Percentiles rank a stretch among this genome's conserved stretches.
phyloP scores from a whole-genome alignment of 2,797 vertebrate genomes.

The Scolopax rusticola region DNA sequence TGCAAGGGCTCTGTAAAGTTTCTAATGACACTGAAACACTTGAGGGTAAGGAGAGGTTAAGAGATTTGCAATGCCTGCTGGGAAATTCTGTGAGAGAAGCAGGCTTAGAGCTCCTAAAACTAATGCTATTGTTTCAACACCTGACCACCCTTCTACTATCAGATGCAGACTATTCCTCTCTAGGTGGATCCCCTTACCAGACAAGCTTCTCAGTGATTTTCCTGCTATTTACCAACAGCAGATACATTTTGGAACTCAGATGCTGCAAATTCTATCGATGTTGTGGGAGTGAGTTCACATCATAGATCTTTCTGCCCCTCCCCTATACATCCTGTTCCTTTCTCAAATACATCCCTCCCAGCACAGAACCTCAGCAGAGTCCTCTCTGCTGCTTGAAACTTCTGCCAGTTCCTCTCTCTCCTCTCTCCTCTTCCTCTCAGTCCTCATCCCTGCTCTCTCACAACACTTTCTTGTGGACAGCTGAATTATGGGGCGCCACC shows the following conservation, averaged over 20 bases:
- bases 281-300: background rate
- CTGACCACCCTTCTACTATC: background rate
- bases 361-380: background rate
- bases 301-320: background rate
- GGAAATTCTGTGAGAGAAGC: background rate
- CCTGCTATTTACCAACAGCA: background rate
- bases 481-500: background rate
- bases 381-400: background rate
- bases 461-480: background rate
- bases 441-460: background rate
- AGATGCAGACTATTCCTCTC: background rate
- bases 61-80: background rate
- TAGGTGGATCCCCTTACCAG: accelerated
- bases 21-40: background rate
- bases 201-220: background rate
- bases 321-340: background rate
- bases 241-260: background rate
- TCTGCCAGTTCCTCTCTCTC: background rate
- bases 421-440: background rate
- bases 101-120: background rate
- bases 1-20: background rate
- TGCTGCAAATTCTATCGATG: background rate
- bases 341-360: background rate
- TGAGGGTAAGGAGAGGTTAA: background rate
- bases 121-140: background rate